Conservation (phyloP, 2,888 invertebrate genomes). For the Lysandra coridon region DNA sequence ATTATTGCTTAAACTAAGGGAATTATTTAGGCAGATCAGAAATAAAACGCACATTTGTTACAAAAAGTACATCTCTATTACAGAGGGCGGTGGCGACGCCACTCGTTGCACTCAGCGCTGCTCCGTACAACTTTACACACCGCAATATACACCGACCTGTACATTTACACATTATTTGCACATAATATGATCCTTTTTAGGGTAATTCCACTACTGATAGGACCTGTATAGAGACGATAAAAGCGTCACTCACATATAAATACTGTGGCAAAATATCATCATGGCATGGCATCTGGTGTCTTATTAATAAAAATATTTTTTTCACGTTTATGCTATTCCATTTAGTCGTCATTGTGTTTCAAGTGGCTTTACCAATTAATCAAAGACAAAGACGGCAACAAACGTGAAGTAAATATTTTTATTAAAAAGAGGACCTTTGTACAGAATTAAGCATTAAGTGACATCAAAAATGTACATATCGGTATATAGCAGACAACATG, state of each 20-base stretch:
- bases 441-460: not conserved
- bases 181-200: not conserved
- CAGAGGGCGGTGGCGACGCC: conserved; percentile 47
- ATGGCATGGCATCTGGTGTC: no score
- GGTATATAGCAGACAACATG: not conserved
- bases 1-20: not conserved
- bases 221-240: not conserved
- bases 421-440: not conserved
- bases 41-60: conserved; percentile 59
- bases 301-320: not conserved
- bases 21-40: conserved; percentile 29
- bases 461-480: conserved; percentile 20
- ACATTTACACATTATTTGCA: conserved; percentile 7
- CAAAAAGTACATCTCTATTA: conserved; percentile 70
- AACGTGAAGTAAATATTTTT: not conserved
- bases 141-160: conserved; percentile 1
- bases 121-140: conserved; percentile 29
- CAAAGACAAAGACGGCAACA: not conserved
- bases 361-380: not conserved
- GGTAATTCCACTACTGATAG: not conserved
- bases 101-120: conserved; percentile 35
- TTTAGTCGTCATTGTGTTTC: not conserved
- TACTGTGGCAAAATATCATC: no score
- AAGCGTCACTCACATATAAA: no score
- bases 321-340: not conserved